Percentiles rank a stretch among this genome's conserved stretches.
These are phyloP conservation scores for Thalassaphorura encarpata DNA, from an alignment of 1,140 invertebrate species.

Conservation along the genomic window DNA sequence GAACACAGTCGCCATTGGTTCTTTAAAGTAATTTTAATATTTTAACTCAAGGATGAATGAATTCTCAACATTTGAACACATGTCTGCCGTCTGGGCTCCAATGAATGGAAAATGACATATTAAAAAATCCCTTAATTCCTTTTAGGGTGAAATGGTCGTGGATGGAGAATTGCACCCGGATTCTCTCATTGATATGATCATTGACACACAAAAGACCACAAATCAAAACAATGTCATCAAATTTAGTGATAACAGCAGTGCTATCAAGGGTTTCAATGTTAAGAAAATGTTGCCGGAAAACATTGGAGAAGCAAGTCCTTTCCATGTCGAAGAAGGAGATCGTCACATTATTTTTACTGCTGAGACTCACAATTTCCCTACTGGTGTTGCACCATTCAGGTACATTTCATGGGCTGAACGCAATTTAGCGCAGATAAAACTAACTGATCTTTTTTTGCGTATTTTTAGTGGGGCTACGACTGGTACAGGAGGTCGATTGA, in stretches of 20 bases:
- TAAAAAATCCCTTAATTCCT: slow-evolving; percentile 1
- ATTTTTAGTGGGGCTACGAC: slow-evolving; percentile 85
- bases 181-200: slow-evolving; percentile 87
- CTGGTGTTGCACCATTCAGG: slow-evolving; percentile 78
- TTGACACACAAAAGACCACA: slow-evolving; percentile 70
- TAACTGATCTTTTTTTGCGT: slow-evolving; percentile 39
- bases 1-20: slow-evolving; percentile 91
- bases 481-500: slow-evolving; percentile 85
- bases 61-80: neutral
- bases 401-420: too few species aligned
- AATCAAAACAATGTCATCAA: slow-evolving; percentile 95
- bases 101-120: neutral
- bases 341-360: slow-evolving; percentile 96
- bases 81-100: neutral
- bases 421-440: too few species aligned
- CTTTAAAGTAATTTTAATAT: slow-evolving; percentile 49
- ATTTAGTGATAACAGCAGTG: slow-evolving; percentile 95
- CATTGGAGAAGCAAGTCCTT: slow-evolving; percentile 50
- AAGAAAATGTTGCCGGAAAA: slow-evolving; percentile 52
- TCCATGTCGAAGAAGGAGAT: slow-evolving; percentile 47
- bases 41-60: neutral
- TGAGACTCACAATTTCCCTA: slow-evolving; percentile 98
- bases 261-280: slow-evolving; percentile 73
- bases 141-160: slow-evolving; percentile 69
- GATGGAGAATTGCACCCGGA: slow-evolving; percentile 65